Conservation (phyloP, 1,140 invertebrate species). For the Drosophila rufa region DNA sequence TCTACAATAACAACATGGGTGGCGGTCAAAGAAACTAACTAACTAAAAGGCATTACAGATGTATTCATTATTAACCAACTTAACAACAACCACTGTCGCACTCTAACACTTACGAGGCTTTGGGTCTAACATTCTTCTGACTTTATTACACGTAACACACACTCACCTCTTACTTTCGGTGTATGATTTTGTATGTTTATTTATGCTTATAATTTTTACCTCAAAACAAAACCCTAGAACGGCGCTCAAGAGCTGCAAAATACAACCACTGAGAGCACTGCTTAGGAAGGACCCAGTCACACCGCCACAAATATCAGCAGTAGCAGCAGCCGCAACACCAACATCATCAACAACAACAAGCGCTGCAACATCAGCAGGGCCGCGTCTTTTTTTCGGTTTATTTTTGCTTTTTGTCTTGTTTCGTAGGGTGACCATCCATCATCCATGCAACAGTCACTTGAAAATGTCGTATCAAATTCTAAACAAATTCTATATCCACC, state of each 20-base stretch:
- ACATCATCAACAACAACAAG: slow-evolving; percentile 13
- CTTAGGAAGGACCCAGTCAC: slow-evolving; percentile 70
- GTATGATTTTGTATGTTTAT: slow-evolving; percentile 29
- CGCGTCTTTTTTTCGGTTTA: slow-evolving; percentile 48
- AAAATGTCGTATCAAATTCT: slow-evolving; percentile 50
- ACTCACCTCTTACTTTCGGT: slow-evolving; percentile 11
- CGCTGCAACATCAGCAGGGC: slow-evolving; percentile 45
- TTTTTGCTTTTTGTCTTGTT: slow-evolving; percentile 68
- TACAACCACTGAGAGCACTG: slow-evolving; percentile 84
- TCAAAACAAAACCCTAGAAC: slow-evolving; percentile 48
- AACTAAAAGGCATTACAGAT: too few species aligned
- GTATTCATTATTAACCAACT: too few species aligned
- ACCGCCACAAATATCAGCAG: slow-evolving; percentile 35
- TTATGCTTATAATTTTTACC: slow-evolving; percentile 46
- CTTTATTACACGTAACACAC: slow-evolving; percentile 37
- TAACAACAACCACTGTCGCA: too few species aligned
- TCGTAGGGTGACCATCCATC: slow-evolving; percentile 38
- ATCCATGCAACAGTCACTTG: slow-evolving; percentile 24
- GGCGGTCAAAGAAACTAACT: slow-evolving; percentile 49
- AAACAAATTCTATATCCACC: slow-evolving; percentile 33
- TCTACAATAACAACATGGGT: slow-evolving; percentile 55
- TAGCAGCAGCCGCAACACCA: slow-evolving; percentile 34
- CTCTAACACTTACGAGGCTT: slow-evolving; percentile 66
- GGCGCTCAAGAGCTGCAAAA: slow-evolving; percentile 84
- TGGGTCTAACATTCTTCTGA: slow-evolving; percentile 60